These are phyloP conservation scores for Amphipoea oculea DNA, from an alignment of 2,888 invertebrate species.

Conservation along the genomic window DNA sequence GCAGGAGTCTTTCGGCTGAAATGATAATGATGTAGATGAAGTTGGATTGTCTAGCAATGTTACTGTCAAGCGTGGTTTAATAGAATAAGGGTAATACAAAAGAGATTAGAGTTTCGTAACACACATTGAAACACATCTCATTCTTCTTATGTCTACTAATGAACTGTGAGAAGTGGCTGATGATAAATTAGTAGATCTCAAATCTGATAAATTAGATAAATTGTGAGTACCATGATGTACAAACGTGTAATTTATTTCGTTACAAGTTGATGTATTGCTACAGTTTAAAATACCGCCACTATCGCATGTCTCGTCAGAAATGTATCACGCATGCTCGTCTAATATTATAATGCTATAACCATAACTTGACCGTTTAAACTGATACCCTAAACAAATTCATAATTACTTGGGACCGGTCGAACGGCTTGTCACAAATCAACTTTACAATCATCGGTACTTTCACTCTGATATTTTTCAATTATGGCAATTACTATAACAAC, in stretches of 20 bases:
- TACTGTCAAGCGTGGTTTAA: not conserved
- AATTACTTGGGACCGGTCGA: slow-evolving; percentile 55
- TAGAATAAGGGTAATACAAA: not conserved
- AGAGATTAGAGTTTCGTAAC: not conserved
- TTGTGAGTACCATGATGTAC: not conserved
- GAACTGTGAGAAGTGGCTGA: not conserved
- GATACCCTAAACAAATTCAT: slow-evolving; percentile 63
- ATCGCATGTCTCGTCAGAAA: slow-evolving; percentile 53
- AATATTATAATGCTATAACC: slow-evolving; percentile 48
- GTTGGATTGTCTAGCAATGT: not conserved
- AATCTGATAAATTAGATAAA: slow-evolving; percentile 33
- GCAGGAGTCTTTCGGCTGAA: no score
- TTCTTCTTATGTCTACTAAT: not conserved
- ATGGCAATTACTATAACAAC: slow-evolving; percentile 75
- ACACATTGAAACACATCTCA: not conserved
- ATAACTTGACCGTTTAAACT: slow-evolving; percentile 48
- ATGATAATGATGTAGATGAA: not conserved
- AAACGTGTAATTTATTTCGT: slow-evolving; percentile 40
- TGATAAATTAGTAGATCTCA: slow-evolving; percentile 28
- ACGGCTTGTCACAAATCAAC: slow-evolving; percentile 69
- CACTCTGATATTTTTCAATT: slow-evolving; percentile 70
- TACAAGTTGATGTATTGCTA: slow-evolving; percentile 47
- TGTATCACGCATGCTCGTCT: slow-evolving; percentile 53
- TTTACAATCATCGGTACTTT: slow-evolving; percentile 67
- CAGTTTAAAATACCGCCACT: slow-evolving; percentile 44